phyloP scores from a whole-genome alignment of 2,113 vertebrate genomes.

The Ceyx margarethae region DNA sequence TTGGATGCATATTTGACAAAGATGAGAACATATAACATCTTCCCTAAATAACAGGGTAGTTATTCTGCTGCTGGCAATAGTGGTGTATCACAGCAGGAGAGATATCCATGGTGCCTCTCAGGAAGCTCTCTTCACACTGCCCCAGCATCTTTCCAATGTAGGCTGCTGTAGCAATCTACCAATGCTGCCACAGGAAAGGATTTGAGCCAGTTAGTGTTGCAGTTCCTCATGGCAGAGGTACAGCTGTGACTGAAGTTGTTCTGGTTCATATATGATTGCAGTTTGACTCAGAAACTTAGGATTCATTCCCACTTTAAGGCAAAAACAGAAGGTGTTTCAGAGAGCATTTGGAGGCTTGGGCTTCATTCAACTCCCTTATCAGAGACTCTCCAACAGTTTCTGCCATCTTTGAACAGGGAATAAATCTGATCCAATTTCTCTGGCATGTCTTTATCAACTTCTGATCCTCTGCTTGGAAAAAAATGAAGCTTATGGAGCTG shows the following conservation, averaged over 20 bases:
- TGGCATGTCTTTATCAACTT: background rate
- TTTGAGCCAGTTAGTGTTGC: background rate
- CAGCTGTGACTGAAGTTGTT: background rate
- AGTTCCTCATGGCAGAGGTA: background rate
- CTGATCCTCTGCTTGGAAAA: background rate
- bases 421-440: background rate
- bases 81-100: too few relatives aligned
- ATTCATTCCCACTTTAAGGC: background rate
- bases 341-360: background rate
- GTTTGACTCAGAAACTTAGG: background rate
- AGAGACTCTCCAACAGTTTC: background rate
- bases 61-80: background rate
- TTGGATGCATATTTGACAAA: background rate
- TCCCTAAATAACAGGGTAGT: background rate
- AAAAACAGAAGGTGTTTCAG: background rate
- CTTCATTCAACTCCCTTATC: background rate
- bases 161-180: background rate
- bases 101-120: background rate
- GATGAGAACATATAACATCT: background rate
- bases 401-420: background rate
- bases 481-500: background rate
- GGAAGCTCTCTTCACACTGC: background rate
- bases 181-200: background rate
- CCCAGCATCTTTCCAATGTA: accelerated
- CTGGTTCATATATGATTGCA: background rate